A percentile compares a stretch with the other conserved stretches of the same genome.
Conservation (phyloP, 2,888 invertebrate genomes). For the Ectemnius continuus region DNA sequence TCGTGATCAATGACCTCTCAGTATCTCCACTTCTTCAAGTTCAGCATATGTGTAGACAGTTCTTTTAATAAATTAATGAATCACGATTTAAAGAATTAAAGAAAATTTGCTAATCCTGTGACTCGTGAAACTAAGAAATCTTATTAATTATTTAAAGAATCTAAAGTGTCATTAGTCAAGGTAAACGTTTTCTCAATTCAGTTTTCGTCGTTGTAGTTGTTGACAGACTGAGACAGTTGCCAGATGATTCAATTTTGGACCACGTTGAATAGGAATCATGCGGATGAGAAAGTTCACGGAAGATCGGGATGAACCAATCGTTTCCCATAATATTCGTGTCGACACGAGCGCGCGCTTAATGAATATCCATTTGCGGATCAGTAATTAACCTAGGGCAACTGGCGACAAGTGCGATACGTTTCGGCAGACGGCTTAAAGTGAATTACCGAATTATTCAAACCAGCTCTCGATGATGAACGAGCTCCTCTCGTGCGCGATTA, state of each 20-base stretch:
- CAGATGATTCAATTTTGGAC: neutral
- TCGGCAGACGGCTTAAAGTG: neutral
- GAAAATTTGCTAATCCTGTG: no score
- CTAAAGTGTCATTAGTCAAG: no score
- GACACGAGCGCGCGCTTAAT: neutral
- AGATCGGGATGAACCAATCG: neutral
- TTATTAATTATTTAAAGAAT: no score
- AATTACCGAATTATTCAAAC: constrained; percentile 13
- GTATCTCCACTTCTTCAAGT: no score
- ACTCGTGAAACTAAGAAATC: no score
- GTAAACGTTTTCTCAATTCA: no score
- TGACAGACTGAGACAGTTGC: neutral
- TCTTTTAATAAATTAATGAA: no score
- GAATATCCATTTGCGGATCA: neutral
- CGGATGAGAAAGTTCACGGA: neutral
- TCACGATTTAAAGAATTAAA: no score
- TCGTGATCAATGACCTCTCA: no score
- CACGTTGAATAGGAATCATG: neutral
- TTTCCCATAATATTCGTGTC: neutral
- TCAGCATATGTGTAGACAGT: no score
- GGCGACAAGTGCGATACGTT: neutral
- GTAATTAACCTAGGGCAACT: neutral
- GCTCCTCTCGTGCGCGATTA: constrained; percentile 11
- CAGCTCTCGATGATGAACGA: constrained; percentile 6
- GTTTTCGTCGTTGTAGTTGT: no score